Conservation (phyloP, 2,113 vertebrate species). For the Casuarius casuarius region DNA sequence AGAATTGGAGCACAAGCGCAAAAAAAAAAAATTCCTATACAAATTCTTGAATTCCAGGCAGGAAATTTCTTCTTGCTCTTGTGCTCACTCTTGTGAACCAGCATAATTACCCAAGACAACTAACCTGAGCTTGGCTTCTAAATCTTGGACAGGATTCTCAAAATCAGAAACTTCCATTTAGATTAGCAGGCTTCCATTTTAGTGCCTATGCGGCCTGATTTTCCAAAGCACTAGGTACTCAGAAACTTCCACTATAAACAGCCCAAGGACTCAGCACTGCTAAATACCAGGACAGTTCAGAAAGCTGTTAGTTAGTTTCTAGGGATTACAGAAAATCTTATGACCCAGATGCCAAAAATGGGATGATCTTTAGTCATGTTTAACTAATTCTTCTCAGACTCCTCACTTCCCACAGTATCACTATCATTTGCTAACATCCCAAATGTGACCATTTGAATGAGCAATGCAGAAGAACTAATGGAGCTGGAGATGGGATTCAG, state of each 20-base stretch:
- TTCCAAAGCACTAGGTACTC: background rate
- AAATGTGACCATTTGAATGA: background rate
- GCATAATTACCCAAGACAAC: background rate
- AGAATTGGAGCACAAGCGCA: background rate
- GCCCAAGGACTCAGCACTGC: background rate
- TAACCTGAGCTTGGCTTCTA: background rate
- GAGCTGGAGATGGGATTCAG: background rate
- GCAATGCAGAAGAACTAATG: background rate
- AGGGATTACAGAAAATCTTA: background rate
- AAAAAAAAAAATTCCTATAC: background rate
- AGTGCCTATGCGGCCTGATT: background rate
- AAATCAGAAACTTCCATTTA: background rate
- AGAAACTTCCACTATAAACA: background rate
- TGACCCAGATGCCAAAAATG: background rate
- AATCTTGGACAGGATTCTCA: background rate
- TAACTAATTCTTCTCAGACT: background rate
- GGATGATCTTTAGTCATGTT: background rate
- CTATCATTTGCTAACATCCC: background rate
- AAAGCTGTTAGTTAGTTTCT: background rate
- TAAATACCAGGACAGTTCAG: background rate
- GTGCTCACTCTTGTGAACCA: background rate
- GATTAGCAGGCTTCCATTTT: background rate
- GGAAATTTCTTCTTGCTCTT: background rate
- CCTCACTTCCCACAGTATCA: background rate
- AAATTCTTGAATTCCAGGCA: background rate